Conservation (phyloP, 2,888 invertebrate genomes). For the Stenolophus ochropezus region DNA sequence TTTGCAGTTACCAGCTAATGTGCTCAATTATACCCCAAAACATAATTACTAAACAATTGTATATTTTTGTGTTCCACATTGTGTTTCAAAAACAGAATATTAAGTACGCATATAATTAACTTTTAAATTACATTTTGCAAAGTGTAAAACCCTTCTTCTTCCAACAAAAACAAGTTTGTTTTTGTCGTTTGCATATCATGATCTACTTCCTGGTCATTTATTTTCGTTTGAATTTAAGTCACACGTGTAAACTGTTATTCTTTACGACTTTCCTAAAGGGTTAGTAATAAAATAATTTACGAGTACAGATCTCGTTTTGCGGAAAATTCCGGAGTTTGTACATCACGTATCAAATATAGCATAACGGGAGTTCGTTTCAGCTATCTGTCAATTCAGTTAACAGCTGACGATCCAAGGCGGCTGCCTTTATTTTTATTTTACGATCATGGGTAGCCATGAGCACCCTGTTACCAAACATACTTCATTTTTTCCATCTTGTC, state of each 20-base stretch:
- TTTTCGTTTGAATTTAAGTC: background rate
- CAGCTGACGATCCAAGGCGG: background rate
- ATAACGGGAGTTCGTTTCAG: slow-evolving; percentile 7
- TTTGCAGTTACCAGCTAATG: background rate
- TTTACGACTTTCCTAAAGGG: slow-evolving; percentile 1
- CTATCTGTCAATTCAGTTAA: slow-evolving; percentile 34
- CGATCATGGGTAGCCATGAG: slow-evolving; percentile 33
- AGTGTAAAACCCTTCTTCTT: background rate
- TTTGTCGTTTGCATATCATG: background rate
- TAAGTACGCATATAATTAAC: background rate
- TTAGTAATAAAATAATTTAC: background rate
- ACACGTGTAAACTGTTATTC: slow-evolving; percentile 3
- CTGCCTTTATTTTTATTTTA: slow-evolving; percentile 8
- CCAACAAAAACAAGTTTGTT: background rate
- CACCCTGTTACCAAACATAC: slow-evolving; percentile 9
- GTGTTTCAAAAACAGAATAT: background rate
- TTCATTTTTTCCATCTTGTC: slow-evolving; percentile 8
- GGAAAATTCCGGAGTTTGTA: background rate
- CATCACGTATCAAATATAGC: background rate
- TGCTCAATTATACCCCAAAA: background rate
- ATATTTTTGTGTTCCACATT: background rate
- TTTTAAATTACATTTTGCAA: background rate
- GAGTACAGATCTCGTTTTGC: background rate
- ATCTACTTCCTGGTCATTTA: background rate
- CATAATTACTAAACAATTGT: background rate